Base-by-base conservation (phyloP, 2,113 vertebrate genomes). In the Dolichallabes microphthalmus region DNA sequence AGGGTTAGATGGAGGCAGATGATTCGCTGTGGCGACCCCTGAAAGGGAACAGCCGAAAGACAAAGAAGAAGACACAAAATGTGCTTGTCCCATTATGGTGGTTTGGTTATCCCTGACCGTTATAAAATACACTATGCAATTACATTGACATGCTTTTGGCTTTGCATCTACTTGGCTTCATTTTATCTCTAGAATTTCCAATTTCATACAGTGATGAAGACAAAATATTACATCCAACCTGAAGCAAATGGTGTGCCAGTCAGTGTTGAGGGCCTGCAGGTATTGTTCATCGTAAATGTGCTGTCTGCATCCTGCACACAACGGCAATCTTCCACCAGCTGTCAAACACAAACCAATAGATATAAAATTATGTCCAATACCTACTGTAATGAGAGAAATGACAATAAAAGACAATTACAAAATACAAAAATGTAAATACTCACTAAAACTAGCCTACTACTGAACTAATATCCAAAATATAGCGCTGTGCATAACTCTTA, bases 191-290 rank as follows among this genome's bases (percentile, higher is more conserved):
- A 77, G 17, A 32, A 77, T 50, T 74, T 78, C 3, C 53, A 58
- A 58, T 64, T 63, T 52, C 30, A 61, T 80, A 35, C 12, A 80
- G 11, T 10, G 20, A 69, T 55, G 3, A 52, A 39, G 10, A 68
- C 8, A 61, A 77, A 58, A 82, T 14, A 60, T 78, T 10, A 60
- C 13, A 14, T 57, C 83, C 8, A 57, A 89, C 98, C 97, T 96
- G 96, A 99, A 99, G 91, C 98, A 99, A 93, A 96, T 91, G 0
- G 95, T 90, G 57, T 99, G 98, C 97, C 97, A 99, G 93, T 98
- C 96, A 0, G 92, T 92, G 73, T 91, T 94, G 91, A 98, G 95
- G 1, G 98, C 97, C 94, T 98, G 97, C 87, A 99, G 96, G 91
- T 98, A 99, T 93, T 97, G 97, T 85, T 97, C 97, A 11, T 99